Evolutionary conservation across 2,113 vertebrate genomes (phyloP).

Genomic region (Oxyruncus cristatus): DNA sequence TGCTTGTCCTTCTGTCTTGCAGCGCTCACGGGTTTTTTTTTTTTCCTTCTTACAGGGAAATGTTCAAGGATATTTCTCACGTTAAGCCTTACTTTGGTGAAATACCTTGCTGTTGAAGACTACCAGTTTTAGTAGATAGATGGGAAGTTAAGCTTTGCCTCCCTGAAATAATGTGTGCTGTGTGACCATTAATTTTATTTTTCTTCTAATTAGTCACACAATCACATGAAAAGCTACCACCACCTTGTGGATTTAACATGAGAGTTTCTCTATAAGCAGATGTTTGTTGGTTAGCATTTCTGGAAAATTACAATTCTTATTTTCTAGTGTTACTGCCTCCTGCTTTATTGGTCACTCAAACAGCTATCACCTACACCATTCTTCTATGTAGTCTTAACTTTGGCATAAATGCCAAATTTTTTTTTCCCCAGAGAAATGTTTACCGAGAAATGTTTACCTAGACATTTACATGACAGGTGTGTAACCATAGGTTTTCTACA

Average conservation of each 20-base stretch:
- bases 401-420: background rate
- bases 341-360: background rate
- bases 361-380: background rate
- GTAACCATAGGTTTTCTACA: background rate
- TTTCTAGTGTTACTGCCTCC: background rate
- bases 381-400: background rate
- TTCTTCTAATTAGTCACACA: background rate
- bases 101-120: background rate
- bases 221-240: background rate
- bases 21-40: background rate
- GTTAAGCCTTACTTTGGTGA: background rate
- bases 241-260: background rate
- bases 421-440: background rate
- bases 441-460: background rate
- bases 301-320: background rate
- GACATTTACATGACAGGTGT: background rate
- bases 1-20: background rate
- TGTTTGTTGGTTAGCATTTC: background rate
- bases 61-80: background rate
- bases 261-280: background rate
- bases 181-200: background rate
- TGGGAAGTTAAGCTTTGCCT: background rate
- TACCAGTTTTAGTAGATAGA: background rate
- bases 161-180: background rate
- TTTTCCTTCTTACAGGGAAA: background rate